These are phyloP conservation scores for Mungos mungo DNA, from an alignment of 2,113 vertebrate genomes.

Conservation along the genomic window DNA sequence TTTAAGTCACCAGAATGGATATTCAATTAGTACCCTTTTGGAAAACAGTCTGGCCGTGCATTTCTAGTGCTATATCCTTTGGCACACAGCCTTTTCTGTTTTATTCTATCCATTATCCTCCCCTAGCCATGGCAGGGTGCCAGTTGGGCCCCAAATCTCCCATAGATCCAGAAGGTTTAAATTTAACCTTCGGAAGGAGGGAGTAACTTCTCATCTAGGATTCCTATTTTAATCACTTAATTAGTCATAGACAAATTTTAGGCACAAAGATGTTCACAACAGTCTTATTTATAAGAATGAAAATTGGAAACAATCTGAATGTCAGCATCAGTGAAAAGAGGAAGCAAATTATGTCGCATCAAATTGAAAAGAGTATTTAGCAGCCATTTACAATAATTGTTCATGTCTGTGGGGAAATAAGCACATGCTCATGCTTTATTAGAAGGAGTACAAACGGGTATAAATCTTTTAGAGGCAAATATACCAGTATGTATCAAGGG, in stretches of 20 bases:
- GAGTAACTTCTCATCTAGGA: not conserved
- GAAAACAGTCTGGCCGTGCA: conserved; percentile 43
- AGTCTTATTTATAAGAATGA: conserved; percentile 34
- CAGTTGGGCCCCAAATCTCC: not conserved
- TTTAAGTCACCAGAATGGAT: conserved; percentile 41
- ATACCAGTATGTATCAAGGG: not conserved
- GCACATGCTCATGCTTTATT: not conserved
- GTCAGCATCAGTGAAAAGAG: conserved; percentile 24
- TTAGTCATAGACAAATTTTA: conserved; percentile 26
- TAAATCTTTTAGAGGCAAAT: conserved; percentile 41
- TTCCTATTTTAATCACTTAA: conserved; percentile 20
- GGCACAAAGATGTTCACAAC: conserved; percentile 30
- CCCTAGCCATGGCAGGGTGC: not conserved
- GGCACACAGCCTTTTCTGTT: not conserved
- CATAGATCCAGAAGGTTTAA: not conserved
- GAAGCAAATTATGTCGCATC: conserved; percentile 30
- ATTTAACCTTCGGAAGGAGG: conserved; percentile 30
- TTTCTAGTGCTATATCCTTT: not conserved
- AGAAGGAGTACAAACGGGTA: not conserved
- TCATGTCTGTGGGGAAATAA: not conserved
- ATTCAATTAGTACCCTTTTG: conserved; percentile 54
- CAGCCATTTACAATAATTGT: not conserved
- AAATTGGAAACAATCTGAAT: conserved; percentile 30
- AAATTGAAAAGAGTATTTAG: conserved; percentile 31
- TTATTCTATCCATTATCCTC: conserved; percentile 37